phyloP scores from a whole-genome alignment of 2,113 vertebrate genomes.

The Stegastes partitus region DNA sequence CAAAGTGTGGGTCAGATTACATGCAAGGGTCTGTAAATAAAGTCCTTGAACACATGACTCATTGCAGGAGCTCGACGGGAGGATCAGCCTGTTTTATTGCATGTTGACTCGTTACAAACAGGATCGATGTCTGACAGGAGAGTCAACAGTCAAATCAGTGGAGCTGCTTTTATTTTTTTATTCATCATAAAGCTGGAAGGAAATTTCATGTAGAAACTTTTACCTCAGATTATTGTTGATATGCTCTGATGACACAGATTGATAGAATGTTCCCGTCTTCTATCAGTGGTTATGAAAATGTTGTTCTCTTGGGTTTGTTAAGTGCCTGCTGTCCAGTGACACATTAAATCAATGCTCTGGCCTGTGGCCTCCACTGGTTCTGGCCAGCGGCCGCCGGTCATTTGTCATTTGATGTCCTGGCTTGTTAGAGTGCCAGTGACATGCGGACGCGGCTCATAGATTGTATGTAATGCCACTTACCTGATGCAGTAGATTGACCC shows the following conservation, averaged over 20 bases:
- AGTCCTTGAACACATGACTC: slow-evolving; percentile 13
- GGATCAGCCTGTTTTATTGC: background rate
- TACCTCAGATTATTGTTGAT: background rate
- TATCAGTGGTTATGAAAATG: background rate
- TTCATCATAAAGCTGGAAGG: background rate
- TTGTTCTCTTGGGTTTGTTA: slow-evolving; percentile 13
- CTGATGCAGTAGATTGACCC: slow-evolving; percentile 20
- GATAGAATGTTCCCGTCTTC: background rate
- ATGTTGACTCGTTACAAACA: background rate
- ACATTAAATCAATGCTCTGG: slow-evolving; percentile 3
- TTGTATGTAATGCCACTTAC: slow-evolving; percentile 21
- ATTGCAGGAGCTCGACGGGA: background rate
- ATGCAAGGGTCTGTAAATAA: background rate
- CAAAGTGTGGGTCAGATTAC: background rate
- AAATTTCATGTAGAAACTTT: background rate
- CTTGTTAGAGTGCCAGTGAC: slow-evolving; percentile 19
- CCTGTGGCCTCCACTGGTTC: background rate
- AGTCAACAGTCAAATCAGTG: background rate
- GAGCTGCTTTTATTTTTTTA: slow-evolving; percentile 1
- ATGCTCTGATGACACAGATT: background rate
- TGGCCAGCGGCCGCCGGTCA: slow-evolving; percentile 3
- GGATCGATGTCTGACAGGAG: background rate
- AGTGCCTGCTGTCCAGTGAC: slow-evolving; percentile 1
- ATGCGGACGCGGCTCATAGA: slow-evolving; percentile 23
- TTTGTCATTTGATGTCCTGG: slow-evolving; percentile 14